A percentile compares a stretch with the other conserved stretches of the same genome.
These are phyloP conservation scores for Falco novaeseelandiae DNA, from an alignment of 2,797 vertebrate species.

Conservation along the genomic window DNA sequence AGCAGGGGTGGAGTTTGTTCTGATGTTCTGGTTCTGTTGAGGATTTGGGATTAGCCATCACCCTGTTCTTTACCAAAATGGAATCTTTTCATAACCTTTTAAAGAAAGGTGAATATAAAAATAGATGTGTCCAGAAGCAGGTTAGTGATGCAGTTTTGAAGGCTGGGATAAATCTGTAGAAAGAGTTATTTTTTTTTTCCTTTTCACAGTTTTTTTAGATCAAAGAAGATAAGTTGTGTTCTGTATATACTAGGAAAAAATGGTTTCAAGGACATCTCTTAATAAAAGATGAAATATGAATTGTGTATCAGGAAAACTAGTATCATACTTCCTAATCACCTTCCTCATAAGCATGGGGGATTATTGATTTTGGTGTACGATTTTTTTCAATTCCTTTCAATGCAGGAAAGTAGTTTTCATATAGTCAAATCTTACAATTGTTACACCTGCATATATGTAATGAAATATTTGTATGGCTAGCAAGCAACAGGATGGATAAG, in stretches of 20 bases:
- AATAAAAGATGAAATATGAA: not conserved
- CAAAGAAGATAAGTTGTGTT: not conserved
- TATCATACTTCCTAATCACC: not conserved
- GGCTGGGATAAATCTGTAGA: not conserved
- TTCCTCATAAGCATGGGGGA: not conserved
- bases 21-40: not conserved
- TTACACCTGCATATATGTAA: not conserved
- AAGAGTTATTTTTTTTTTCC: not conserved
- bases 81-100: not conserved
- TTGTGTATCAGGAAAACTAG: not conserved
- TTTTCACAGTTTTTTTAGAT: not conserved
- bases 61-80: not conserved
- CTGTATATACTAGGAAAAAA: not conserved
- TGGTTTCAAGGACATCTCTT: not conserved
- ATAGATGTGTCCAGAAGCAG: not conserved
- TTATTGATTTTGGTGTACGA: not conserved
- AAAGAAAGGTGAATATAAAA: not conserved
- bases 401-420: not conserved
- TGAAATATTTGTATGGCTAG: not conserved
- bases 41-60: not conserved
- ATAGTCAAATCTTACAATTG: not conserved
- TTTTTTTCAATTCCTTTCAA: not conserved
- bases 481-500: not conserved
- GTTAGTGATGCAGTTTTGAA: not conserved
- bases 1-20: not conserved